phyloP scores from a whole-genome alignment of 2,888 invertebrate genomes.

The Synanthedon tipuliformis region DNA sequence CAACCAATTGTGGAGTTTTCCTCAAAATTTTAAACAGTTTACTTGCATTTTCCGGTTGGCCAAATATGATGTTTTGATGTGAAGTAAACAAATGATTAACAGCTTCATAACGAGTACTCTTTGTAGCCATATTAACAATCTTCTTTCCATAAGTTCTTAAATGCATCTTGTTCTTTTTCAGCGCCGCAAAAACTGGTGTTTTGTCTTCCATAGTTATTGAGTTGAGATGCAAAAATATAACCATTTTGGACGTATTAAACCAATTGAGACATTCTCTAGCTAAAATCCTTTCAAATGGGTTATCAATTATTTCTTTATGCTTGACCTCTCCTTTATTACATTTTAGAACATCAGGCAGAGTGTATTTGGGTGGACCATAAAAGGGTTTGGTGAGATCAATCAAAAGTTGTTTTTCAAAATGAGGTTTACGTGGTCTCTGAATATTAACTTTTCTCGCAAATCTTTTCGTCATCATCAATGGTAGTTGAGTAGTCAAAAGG shows the following conservation, averaged over 20 bases:
- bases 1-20: conserved; percentile 76
- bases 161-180: conserved; percentile 77
- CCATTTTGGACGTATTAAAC: conserved; percentile 78
- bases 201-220: conserved; percentile 75
- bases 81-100: conserved; percentile 74
- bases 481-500: conserved; percentile 43
- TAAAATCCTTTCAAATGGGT: conserved; percentile 79
- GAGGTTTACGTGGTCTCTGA: conserved; percentile 77
- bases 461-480: conserved; percentile 71
- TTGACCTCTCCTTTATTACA: conserved; percentile 55
- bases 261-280: conserved; percentile 78
- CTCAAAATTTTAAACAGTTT: conserved; percentile 75
- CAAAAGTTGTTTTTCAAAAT: conserved; percentile 76
- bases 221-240: conserved; percentile 79
- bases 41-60: conserved; percentile 72
- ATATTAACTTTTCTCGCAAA: conserved; percentile 83
- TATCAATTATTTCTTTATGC: conserved; percentile 50
- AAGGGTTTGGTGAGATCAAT: conserved; percentile 75
- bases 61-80: conserved; percentile 76
- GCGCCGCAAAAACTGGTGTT: conserved; percentile 72
- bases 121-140: conserved; percentile 75
- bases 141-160: conserved; percentile 74
- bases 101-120: conserved; percentile 75
- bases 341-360: conserved; percentile 51
- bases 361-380: conserved; percentile 56